A percentile compares a stretch with the other conserved stretches of the same genome.
phyloP scores from a whole-genome alignment of 2,113 vertebrate species.

The Peromyscus polionotus region DNA sequence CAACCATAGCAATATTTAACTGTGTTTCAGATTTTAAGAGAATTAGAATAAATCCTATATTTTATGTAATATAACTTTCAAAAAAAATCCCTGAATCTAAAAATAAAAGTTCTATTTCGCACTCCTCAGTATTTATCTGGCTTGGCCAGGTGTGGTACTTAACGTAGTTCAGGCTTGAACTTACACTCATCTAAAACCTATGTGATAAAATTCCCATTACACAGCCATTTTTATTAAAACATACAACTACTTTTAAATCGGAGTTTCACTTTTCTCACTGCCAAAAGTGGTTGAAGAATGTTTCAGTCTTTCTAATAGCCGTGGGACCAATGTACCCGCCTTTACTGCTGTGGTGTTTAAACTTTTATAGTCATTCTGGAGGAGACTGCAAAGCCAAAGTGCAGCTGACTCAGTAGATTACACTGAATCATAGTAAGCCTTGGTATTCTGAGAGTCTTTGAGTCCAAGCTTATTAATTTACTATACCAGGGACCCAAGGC shows the following conservation, averaged over 20 bases:
- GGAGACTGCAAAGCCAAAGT: background rate
- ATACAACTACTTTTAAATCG: background rate
- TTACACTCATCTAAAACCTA: background rate
- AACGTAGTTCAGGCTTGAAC: background rate
- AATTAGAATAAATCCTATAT: background rate
- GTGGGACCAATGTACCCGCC: background rate
- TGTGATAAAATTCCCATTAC: background rate
- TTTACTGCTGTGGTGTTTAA: background rate
- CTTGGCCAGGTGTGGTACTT: background rate
- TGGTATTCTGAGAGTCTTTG: background rate
- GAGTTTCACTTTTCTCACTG: slow-evolving; percentile 6
- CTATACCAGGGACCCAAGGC: background rate
- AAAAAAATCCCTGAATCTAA: background rate
- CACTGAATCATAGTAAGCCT: background rate
- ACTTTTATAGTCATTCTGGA: background rate
- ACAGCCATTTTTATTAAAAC: background rate
- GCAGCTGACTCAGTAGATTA: background rate
- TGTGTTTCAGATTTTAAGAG: background rate
- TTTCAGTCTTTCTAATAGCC: background rate
- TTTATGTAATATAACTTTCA: background rate
- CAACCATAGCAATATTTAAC: background rate
- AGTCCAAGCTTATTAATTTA: background rate
- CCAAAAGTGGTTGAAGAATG: slow-evolving; percentile 16
- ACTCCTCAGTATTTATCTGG: background rate
- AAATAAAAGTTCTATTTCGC: background rate